Evolutionary conservation across 2,797 vertebrate species (phyloP).

Genomic region (Cyclura pinguis): DNA sequence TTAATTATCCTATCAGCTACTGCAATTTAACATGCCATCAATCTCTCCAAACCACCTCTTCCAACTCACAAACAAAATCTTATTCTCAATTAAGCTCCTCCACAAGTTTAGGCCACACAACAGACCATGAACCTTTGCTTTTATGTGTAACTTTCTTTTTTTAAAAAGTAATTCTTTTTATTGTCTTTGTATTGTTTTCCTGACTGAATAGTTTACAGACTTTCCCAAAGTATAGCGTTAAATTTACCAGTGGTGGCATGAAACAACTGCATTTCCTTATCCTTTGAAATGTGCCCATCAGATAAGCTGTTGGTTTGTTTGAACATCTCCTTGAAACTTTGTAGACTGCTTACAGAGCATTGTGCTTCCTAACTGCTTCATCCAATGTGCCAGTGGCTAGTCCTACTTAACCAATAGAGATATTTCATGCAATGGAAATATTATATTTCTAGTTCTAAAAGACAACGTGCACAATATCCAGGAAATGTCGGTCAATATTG

Average conservation of each 20-base stretch:
- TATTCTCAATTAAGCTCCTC: constrained; percentile 37
- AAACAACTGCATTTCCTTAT: constrained; percentile 40
- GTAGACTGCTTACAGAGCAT: neutral
- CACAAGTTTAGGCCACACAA: constrained; percentile 39
- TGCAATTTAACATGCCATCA: constrained; percentile 50
- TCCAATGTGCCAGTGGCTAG: rapidly evolving
- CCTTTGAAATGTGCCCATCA: constrained; percentile 17
- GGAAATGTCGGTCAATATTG: neutral
- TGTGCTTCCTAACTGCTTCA: neutral
- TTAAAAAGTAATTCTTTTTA: neutral
- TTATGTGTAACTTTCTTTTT: constrained; percentile 22
- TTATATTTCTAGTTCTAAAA: neutral
- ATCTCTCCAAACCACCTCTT: neutral
- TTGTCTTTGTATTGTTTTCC: constrained; percentile 10
- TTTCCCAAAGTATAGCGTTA: constrained; percentile 43
- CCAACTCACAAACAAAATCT: constrained; percentile 35
- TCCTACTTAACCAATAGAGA: rapidly evolving
- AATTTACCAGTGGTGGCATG: constrained; percentile 35
- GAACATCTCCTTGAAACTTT: constrained; percentile 13
- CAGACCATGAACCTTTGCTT: constrained; percentile 24
- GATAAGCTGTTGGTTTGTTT: constrained; percentile 48
- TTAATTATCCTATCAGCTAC: constrained; percentile 62
- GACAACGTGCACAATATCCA: neutral
- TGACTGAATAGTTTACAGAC: constrained; percentile 49
- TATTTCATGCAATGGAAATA: neutral